phyloP scores from a whole-genome alignment of 1,140 invertebrate genomes.

The Temnothorax curvispinosus region DNA sequence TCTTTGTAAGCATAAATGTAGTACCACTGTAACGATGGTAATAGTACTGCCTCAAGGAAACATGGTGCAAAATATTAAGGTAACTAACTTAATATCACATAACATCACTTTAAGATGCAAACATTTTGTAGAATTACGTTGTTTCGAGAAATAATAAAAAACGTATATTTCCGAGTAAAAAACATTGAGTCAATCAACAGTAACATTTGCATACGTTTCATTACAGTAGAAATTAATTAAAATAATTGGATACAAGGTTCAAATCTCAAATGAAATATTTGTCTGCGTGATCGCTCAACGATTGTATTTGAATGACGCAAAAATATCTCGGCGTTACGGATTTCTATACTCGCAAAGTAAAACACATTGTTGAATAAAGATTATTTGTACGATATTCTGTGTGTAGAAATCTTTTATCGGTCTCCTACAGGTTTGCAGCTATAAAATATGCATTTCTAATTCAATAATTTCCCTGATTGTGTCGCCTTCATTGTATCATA shows the following conservation, averaged over 20 bases:
- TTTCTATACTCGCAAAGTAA: constrained; percentile 39
- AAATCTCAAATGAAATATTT: constrained; percentile 1
- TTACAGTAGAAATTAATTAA: not conserved
- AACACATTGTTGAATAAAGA: constrained; percentile 53
- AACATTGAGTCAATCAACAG: not conserved
- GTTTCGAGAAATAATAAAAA: not conserved
- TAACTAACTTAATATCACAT: constrained; percentile 36
- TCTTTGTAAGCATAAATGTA: constrained; percentile 41
- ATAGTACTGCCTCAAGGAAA: constrained; percentile 59
- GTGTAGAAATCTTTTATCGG: not conserved
- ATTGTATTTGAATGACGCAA: not conserved
- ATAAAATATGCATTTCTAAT: not conserved
- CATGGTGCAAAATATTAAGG: constrained; percentile 50
- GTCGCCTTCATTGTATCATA: not conserved
- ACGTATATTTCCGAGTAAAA: not conserved
- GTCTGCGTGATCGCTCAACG: not conserved
- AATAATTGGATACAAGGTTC: constrained; percentile 9
- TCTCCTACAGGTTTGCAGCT: not conserved
- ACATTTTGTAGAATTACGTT: constrained; percentile 31
- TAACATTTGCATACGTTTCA: not conserved
- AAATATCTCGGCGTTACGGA: not conserved
- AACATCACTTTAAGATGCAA: constrained; percentile 48
- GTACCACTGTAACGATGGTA: constrained; percentile 47
- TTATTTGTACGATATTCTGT: constrained; percentile 31
- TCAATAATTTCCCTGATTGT: not conserved